phyloP scores from a whole-genome alignment of 2,888 invertebrate genomes.

The Ferrisia virgata region DNA sequence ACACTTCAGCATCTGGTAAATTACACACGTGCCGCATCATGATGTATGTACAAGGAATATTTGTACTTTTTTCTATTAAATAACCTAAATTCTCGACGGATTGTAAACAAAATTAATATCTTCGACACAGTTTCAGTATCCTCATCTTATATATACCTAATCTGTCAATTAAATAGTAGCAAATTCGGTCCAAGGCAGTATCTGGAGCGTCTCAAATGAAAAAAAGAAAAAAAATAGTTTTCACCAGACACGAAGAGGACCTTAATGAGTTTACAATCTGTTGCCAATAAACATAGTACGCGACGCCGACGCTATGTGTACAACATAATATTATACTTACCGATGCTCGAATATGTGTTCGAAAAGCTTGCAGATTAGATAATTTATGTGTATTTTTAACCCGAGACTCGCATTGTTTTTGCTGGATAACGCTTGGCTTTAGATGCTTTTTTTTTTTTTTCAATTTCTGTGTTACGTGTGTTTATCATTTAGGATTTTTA shows the following conservation, averaged over 20 bases:
- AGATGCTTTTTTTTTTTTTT: background rate
- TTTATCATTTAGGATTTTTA: background rate
- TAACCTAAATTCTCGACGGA: background rate
- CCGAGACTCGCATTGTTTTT: constrained; percentile 21
- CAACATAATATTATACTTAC: background rate
- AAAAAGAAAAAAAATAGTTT: background rate
- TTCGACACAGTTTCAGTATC: background rate
- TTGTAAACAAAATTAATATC: background rate
- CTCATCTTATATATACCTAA: background rate
- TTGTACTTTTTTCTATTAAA: background rate
- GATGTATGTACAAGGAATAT: background rate
- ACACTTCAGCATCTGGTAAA: background rate
- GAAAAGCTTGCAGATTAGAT: background rate
- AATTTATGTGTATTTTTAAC: background rate
- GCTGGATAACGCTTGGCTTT: constrained; percentile 31
- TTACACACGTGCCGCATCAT: background rate
- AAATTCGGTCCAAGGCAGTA: background rate
- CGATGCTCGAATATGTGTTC: background rate
- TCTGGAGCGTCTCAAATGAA: background rate
- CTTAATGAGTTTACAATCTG: constrained; percentile 14
- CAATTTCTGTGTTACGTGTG: background rate
- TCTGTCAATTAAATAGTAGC: background rate
- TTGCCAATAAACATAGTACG: background rate
- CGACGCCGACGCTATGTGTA: background rate
- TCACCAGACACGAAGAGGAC: background rate